phyloP scores from a whole-genome alignment of 1,140 invertebrate genomes.

The Bombyx mori region DNA sequence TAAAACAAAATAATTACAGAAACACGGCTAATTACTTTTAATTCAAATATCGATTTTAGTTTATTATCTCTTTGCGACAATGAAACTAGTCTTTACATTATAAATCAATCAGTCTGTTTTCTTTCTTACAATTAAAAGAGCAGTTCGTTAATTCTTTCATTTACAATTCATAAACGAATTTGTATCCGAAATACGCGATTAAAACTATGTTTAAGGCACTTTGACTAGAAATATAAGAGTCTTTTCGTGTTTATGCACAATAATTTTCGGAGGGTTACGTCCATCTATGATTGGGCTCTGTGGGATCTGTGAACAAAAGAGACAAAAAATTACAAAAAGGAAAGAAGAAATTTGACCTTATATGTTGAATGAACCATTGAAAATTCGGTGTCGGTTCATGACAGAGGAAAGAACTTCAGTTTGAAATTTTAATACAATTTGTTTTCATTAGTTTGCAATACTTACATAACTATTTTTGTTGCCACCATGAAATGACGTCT shows the following conservation, averaged over 20 bases:
- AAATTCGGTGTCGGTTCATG: neutral
- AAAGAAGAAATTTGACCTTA: conserved; percentile 1
- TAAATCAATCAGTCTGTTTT: conserved; percentile 1
- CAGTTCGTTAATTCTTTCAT: neutral
- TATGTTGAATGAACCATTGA: neutral
- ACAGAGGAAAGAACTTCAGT: neutral
- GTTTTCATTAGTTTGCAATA: conserved; percentile 22
- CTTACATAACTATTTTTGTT: conserved; percentile 71
- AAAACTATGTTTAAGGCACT: conserved; percentile 50
- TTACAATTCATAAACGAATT: neutral
- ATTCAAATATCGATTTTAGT: no score
- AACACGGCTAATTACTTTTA: no score
- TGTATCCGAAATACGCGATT: neutral
- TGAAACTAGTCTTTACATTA: no score
- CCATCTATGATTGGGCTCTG: conserved; percentile 25
- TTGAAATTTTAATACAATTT: neutral
- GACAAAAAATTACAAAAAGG: conserved; percentile 21
- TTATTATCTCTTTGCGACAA: no score
- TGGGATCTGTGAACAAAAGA: conserved; percentile 46
- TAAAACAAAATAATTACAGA: no score
- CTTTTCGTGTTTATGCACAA: conserved; percentile 52
- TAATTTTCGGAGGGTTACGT: conserved; percentile 55
- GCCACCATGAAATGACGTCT: conserved; percentile 89
- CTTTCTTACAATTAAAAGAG: neutral
- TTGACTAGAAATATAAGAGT: conserved; percentile 66